Evolutionary conservation across 2,113 vertebrate species (phyloP), one percentile per base, ranked within the genome.

Genomic region (Erythrocercus mccallii): DNA sequence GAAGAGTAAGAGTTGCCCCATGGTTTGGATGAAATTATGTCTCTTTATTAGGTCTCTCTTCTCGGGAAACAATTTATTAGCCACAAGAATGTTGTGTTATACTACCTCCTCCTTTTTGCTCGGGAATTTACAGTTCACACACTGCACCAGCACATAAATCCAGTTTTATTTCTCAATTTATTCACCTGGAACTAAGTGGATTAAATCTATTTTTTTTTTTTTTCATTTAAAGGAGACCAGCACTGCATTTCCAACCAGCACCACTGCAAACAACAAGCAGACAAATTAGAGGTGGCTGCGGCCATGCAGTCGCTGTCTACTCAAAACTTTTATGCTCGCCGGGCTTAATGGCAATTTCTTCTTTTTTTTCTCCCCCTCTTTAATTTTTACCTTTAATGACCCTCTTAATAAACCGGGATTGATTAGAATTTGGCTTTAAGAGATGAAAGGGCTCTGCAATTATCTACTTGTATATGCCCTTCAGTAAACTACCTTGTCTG

Each of bases 401-500:
- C 94, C 83, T 82, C 96, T 93, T 94, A 97, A 97, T 97, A 97
- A 97, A 97, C 87, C 37, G 16, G 93, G 93, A 97, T 92, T 93
- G 96, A 96, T 97, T 97, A 92, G 60, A 95, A 97, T 91, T 96
- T 92, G 93, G 93, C 92, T 97, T 96, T 95, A 85, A 80, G 96
- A 97, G 94, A 97, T 96, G 96, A 97, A 98, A 97, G 94, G 93
- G 94, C 92, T 92, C 86, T 83, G 79, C 94, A 97, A 97, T 97
- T 95, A 97, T 96, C 95, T 96, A 83, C 96, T 97, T 96, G 92
- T 92, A 92, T 94, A 71, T 95, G 96, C 96, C 96, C 97, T 97
- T 96, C 96, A 98, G 94, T 97, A 98, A 96, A 98, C 97, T 98
- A 97, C 96, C 98, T 98, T 97, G 97, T 92, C 94, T 97, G 95